phyloP scores from a whole-genome alignment of 2,113 vertebrate genomes.

The Zosterops pallidus region DNA sequence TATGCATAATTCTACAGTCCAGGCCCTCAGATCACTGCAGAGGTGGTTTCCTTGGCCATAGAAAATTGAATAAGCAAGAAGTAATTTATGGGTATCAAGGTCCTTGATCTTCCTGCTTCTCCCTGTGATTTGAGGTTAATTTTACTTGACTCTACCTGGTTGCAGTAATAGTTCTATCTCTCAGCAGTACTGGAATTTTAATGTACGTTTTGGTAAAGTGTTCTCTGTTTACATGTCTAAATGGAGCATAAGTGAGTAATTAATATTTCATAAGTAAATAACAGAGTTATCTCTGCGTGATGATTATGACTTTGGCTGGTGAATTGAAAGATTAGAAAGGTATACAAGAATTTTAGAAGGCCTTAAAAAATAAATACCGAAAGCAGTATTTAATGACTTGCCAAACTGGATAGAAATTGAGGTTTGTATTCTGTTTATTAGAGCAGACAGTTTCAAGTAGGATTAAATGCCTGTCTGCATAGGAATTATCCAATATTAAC shows the following conservation, averaged over 20 bases:
- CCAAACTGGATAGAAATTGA: not conserved
- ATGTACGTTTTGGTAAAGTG: not conserved
- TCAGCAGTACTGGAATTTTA: not conserved
- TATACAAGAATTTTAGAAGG: not conserved
- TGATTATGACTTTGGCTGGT: not conserved
- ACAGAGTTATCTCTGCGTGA: not conserved
- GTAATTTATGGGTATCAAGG: not conserved
- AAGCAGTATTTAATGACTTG: not conserved
- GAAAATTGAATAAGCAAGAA: not conserved
- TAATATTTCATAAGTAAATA: slow-evolving; percentile 10
- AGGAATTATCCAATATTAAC: not conserved
- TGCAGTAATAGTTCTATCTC: not conserved
- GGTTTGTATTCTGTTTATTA: not conserved
- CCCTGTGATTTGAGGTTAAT: not conserved
- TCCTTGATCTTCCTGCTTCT: not conserved
- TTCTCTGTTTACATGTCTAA: not conserved
- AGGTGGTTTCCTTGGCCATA: not conserved
- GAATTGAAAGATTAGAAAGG: not conserved
- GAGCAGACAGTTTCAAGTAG: not conserved
- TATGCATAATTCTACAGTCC: not conserved
- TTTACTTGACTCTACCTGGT: not conserved
- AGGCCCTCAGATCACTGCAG: not conserved
- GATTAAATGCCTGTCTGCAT: not conserved
- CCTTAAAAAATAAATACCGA: not conserved
- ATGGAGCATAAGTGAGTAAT: not conserved